These are phyloP conservation scores for Pardosa pseudoannulata DNA, from an alignment of 2,888 invertebrate genomes.

Conservation along the genomic window DNA sequence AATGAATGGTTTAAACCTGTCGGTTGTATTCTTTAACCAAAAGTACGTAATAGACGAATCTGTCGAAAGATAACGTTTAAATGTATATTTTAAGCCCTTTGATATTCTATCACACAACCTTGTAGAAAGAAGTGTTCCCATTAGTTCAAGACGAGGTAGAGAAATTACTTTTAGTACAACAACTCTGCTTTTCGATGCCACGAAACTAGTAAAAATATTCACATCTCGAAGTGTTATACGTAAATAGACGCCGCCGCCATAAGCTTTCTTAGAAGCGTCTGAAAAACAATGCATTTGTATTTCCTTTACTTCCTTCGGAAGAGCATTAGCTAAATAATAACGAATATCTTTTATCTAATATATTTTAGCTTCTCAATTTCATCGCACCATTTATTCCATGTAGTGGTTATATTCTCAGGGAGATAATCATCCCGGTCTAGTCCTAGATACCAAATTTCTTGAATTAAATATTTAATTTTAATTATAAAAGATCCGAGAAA, in stretches of 20 bases:
- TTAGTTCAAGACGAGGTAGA: too few species aligned
- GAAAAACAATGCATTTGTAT: constrained; percentile 27
- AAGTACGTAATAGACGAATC: neutral
- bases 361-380: neutral
- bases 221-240: neutral
- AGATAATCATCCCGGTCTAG: neutral
- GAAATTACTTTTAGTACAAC: neutral
- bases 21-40: constrained; percentile 20
- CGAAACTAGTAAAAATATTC: neutral
- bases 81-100: too few species aligned
- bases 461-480: constrained; percentile 18
- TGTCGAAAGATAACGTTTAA: neutral
- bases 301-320: neutral
- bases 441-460: constrained; percentile 12
- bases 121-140: too few species aligned
- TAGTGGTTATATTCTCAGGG: neutral
- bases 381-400: constrained; percentile 5
- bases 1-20: too few species aligned
- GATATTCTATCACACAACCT: too few species aligned
- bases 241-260: neutral
- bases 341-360: neutral
- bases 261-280: constrained; percentile 14
- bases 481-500: constrained; percentile 3
- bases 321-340: neutral
- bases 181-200: constrained; percentile 18